A percentile compares a stretch with the other conserved stretches of the same genome.
Conservation (phyloP, 2,797 vertebrate genomes). For the Columba guinea region DNA sequence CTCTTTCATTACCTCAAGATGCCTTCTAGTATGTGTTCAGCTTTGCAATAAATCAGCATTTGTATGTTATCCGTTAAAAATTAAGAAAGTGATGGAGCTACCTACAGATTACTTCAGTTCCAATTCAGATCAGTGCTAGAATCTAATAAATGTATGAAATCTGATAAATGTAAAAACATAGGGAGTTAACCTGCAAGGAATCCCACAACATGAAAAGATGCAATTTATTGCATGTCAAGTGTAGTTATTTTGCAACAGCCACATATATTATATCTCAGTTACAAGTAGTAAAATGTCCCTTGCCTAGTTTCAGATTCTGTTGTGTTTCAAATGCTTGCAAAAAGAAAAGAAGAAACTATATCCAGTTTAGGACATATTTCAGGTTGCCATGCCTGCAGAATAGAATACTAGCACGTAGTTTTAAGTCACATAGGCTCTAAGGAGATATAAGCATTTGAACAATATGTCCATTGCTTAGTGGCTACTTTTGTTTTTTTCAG, state of each 20-base stretch:
- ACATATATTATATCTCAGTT: background rate
- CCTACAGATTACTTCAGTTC: background rate
- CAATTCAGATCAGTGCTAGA: background rate
- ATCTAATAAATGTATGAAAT: background rate
- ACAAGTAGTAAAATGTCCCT: background rate
- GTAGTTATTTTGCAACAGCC: background rate
- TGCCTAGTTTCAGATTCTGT: background rate
- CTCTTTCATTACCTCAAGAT: background rate
- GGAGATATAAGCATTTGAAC: background rate
- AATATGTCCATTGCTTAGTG: background rate
- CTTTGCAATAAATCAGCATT: background rate
- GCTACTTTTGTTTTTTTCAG: background rate
- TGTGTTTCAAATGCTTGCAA: background rate
- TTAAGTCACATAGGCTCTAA: background rate
- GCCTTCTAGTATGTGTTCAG: background rate
- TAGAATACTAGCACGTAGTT: background rate
- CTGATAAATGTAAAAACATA: background rate
- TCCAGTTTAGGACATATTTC: background rate
- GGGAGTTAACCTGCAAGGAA: background rate
- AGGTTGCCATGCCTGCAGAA: background rate
- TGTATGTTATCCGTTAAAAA: background rate
- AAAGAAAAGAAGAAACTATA: background rate
- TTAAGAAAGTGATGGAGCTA: background rate
- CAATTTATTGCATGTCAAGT: background rate
- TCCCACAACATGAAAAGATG: background rate